Conservation (phyloP, 1,140 invertebrate genomes). For the Pseudachorutes palmiensis region DNA sequence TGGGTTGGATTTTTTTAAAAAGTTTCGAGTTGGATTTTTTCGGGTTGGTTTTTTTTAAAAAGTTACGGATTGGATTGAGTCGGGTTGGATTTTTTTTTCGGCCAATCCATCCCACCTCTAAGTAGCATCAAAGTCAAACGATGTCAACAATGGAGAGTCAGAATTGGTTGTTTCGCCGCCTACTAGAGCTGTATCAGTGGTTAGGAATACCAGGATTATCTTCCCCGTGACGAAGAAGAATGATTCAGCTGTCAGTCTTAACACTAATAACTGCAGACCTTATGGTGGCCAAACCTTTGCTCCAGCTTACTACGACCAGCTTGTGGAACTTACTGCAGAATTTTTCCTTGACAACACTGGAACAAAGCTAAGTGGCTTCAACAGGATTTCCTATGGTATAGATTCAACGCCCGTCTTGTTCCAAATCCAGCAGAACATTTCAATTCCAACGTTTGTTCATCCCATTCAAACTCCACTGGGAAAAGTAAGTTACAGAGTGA, state of each 20-base stretch:
- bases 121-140: no score
- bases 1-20: no score
- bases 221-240: no score
- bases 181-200: no score
- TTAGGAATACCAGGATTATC: no score
- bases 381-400: neutral
- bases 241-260: neutral
- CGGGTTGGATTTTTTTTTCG: no score
- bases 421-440: neutral
- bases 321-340: neutral
- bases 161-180: no score
- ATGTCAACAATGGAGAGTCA: no score
- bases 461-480: neutral
- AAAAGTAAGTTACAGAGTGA: neutral
- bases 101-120: no score
- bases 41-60: no score
- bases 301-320: neutral
- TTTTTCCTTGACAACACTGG: neutral
- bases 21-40: no score
- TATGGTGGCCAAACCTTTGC: neutral
- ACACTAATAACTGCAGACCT: neutral
- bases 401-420: neutral
- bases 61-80: no score
- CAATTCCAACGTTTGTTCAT: neutral
- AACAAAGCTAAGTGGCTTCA: neutral